Evolutionary conservation across 2,797 vertebrate genomes (phyloP).

Genomic region (Mallotus villosus): DNA sequence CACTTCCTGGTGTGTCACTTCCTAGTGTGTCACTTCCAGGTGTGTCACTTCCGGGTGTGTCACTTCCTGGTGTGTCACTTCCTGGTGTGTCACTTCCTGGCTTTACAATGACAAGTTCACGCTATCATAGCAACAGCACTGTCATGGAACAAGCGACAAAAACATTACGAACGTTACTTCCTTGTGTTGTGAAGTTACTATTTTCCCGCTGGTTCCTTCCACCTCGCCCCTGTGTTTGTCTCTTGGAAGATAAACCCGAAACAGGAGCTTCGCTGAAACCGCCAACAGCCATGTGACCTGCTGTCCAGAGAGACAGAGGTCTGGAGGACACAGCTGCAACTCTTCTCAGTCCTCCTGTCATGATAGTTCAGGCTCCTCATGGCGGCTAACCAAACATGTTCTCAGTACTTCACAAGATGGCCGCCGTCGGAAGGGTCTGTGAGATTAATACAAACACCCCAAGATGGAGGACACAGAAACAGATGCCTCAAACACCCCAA

Average conservation of each 20-base stretch:
- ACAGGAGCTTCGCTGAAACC: constrained; percentile 15
- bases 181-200: too few relatives aligned
- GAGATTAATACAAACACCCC: constrained; percentile 43
- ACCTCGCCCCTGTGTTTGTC: too few relatives aligned
- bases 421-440: constrained; percentile 47
- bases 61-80: neutral
- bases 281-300: too few relatives aligned
- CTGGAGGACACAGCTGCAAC: too few relatives aligned
- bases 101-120: neutral
- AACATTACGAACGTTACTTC: too few relatives aligned
- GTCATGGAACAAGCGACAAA: neutral
- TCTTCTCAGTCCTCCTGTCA: too few relatives aligned
- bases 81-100: neutral
- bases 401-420: constrained; percentile 41
- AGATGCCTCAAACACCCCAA: constrained; percentile 40
- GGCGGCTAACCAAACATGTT: constrained; percentile 28
- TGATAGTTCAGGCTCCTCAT: too few relatives aligned
- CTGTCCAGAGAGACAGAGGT: too few relatives aligned
- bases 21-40: too few relatives aligned
- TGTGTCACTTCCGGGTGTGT: neutral
- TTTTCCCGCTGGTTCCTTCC: neutral
- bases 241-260: neutral
- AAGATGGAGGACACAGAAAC: constrained; percentile 31
- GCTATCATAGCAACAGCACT: neutral
- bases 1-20: too few relatives aligned